Evolutionary conservation across 1,140 invertebrate species (phyloP), one percentile per base, ranked within the genome.

Genomic region (Pteromalus puparum): DNA sequence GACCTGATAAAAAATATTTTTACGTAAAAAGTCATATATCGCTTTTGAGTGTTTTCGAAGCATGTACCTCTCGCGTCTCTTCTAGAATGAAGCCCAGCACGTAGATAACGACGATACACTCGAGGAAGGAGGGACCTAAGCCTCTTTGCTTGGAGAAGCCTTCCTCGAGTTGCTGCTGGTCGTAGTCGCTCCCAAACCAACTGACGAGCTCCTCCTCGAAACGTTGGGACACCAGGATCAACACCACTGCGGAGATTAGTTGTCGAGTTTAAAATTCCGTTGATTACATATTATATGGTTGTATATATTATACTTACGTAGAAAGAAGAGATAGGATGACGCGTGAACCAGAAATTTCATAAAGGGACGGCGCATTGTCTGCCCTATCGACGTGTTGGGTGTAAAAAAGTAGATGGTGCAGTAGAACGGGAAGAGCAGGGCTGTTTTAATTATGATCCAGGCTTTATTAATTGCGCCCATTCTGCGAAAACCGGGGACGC

Each of bases 301-400:
- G 30, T 5, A 5, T 34, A 34, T 1, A 68, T 6, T 48, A 5
- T 87, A 95, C 95, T 95, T 90, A 98, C 97, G 93, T 68, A 99
- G 93, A 91, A 98, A 99, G 92, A 98, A 98, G 65, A 98, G 93
- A 92, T 99, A 99, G 21, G 97, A 98, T 0, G 97, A 97, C 0
- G 97, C 97, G 89, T 99, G 97, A 82, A 97, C 96, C 84, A 99
- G 94, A 91, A 99, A 99, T 92, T 99, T 99, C 95, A 99, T 97
- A 90, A 99, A 98, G 0, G 98, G 98, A 89, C 97, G 97, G 86
- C 97, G 94, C 94, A 98, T 96, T 4, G 97, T 93, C 89, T 95
- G 95, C 0, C 97, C 97, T 28, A 95, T 95, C 38, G 94, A 92
- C 75, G 96, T 96, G 85, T 96, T 95, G 0, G 97, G 97, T 0